phyloP scores from a whole-genome alignment of 2,888 invertebrate genomes.

The Pseudoips prasinana region DNA sequence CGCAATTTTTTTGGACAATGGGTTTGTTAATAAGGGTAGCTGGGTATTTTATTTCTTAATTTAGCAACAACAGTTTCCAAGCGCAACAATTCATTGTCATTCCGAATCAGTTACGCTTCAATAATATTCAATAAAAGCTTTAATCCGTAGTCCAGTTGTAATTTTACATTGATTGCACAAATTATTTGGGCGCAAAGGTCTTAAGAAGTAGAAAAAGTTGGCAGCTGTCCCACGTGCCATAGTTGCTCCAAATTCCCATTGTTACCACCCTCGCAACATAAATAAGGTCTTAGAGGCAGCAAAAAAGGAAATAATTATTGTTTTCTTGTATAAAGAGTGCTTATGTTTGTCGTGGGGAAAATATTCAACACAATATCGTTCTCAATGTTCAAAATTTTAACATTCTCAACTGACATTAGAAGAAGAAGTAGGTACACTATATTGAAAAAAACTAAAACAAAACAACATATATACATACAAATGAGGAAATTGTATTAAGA shows the following conservation, averaged over 20 bases:
- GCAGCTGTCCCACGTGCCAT: constrained; percentile 53
- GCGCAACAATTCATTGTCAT: constrained; percentile 8
- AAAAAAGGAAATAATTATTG: neutral
- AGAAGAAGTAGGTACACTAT: too few species aligned
- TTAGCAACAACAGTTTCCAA: constrained; percentile 1
- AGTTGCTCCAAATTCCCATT: constrained; percentile 49
- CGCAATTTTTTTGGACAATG: too few species aligned
- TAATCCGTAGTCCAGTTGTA: constrained; percentile 18
- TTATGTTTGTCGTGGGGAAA: too few species aligned
- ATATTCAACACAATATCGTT: too few species aligned
- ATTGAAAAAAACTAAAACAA: too few species aligned
- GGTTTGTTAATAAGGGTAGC: too few species aligned
- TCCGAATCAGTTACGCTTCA: constrained; percentile 17
- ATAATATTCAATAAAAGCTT: constrained; percentile 17
- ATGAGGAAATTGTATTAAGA: too few species aligned
- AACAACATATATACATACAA: too few species aligned
- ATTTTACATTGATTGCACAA: constrained; percentile 27
- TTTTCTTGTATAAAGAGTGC: too few species aligned
- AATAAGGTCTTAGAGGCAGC: constrained; percentile 8
- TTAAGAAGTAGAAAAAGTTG: constrained; percentile 26
- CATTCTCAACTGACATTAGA: too few species aligned
- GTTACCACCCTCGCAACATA: constrained; percentile 36
- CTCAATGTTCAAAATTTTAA: too few species aligned
- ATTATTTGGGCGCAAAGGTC: constrained; percentile 25
- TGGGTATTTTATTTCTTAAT: too few species aligned